A percentile compares a stretch with the other conserved stretches of the same genome.
Evolutionary conservation across 2,113 vertebrate genomes (phyloP).

Genomic region (Chionodraco myersi): DNA sequence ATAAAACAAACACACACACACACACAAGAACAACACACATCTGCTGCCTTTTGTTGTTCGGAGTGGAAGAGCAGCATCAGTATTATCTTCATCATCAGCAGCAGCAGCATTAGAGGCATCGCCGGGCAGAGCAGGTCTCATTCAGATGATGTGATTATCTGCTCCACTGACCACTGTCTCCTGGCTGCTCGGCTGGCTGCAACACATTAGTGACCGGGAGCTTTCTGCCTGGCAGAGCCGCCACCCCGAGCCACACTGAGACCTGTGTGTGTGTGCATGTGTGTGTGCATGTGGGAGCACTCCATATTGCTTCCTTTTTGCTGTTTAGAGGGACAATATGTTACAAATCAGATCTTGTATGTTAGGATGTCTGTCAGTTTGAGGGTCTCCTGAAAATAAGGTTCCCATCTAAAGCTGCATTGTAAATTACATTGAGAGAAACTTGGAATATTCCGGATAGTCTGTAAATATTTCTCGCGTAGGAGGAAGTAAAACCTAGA

Average conservation of each 20-base stretch:
- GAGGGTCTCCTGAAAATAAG: neutral
- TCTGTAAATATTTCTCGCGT: no score
- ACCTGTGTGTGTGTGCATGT: conserved; percentile 21
- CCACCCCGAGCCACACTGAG: conserved; percentile 29
- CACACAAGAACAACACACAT: neutral
- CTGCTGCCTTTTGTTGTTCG: conserved; percentile 13
- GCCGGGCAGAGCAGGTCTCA: conserved; percentile 66
- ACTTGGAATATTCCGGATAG: no score
- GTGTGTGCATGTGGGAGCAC: conserved; percentile 8
- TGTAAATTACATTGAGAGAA: no score
- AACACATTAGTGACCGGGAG: conserved; percentile 82
- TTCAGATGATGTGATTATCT: conserved; percentile 79
- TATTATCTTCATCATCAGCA: conserved; percentile 52
- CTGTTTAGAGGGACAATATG: neutral
- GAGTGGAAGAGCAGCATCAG: conserved; percentile 20
- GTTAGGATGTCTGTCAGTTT: neutral
- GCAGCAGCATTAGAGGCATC: conserved; percentile 52
- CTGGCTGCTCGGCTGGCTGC: conserved; percentile 62
- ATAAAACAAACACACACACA: neutral
- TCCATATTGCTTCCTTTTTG: neutral
- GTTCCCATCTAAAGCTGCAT: no score
- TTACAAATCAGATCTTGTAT: neutral
- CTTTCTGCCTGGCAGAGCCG: conserved; percentile 81
- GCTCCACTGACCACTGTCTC: conserved; percentile 79
- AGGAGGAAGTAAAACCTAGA: no score